Base-by-base conservation (phyloP, 2,888 invertebrate genomes). In the Melanargia galathea region DNA sequence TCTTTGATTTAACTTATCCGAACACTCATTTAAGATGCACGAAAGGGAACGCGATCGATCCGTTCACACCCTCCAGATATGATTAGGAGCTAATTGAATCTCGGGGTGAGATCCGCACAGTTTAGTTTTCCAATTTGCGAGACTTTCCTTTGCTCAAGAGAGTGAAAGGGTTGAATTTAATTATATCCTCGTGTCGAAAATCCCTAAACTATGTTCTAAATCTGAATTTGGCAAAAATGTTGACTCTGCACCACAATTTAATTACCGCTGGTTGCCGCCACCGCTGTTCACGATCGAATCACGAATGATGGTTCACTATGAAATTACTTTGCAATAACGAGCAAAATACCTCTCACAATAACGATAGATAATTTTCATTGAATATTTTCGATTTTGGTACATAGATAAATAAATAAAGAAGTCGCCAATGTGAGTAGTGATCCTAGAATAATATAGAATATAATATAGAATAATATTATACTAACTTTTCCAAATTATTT, bases 81-180 rank as follows among this genome's bases (percentile, higher is more conserved):
- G 91, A 90, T 91, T 91, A 91, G 87, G 82, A 82, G 82, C 87
- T 90, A 90, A 91, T 91, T 90, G 88, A 90, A 91, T 90, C 83
- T 78, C 82, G 85, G 90, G 89, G 87, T 83, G 90, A 85, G 88
- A 88, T 87, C 84, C 86, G 81, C 75, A 74, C 83, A 89, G 91
- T 90, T 91, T 90, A 90, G 90, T 91, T 90, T 90, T 90, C 89
- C 87, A 90, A 90, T 91, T 90, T 90, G 86, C 88, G 86, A 83
- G 87, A 83, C 86, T 90, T 84, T 85, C 84, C 84, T 87, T 83
- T 82, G 80, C 82, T 80, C 78, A 76, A 77, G 77, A 80, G 78
- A 83, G 84, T 81, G 79, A 87, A 80, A 88, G 90, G 89, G 90
- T 90, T 87, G 82, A 86, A 88, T 90, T 90, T 87, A 87, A 91